Evolutionary conservation across 2,797 vertebrate genomes (phyloP), one percentile per base, ranked within the genome.

Genomic region (Silurus aristotelis): DNA sequence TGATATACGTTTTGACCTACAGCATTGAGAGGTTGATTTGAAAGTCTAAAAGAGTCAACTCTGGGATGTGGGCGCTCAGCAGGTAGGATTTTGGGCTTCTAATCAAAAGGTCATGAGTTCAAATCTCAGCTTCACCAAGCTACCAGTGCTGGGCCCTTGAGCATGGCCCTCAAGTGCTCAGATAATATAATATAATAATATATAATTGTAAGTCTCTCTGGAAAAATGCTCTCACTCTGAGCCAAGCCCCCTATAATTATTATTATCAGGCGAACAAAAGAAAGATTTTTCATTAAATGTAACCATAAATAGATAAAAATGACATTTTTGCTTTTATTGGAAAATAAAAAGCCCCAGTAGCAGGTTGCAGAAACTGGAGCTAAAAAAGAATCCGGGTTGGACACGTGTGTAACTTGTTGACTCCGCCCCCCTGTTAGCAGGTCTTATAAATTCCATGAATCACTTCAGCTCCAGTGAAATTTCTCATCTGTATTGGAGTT

Each of bases 401-500:
- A n/a, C 48, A 73, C 5, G 5, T 10, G 46, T 14, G 14, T 20
- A n/a, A 8, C 55, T 12, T 17, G 10, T 9, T 58, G 73, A 38
- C 73, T 12, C 15, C 7, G 27, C 38, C 73, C 73, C 55, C 73
- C 55, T 60, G 25, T 58, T 77, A 55, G 73, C 25, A 20, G 25
- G 25, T 76, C 58, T 58, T 77, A 31, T 19, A 58, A 77, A 58
- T 38, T 19, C 52, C 55, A 77, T 27, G 58, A 58, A 77, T 77
- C 73, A 58, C 25, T 58, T 58, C 60, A 46, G 38, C 38, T n/a
- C 31, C 13, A n/a, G 77, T 79, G 17, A 63, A 22, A 60, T 22
- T 31, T 20, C 13, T 15, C 27, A 77, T 77, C 60, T n/a, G 38
- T 46, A 76, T 43, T 63, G 58, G 0, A 46, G 31, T 63, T n/a